Base-by-base conservation (phyloP, 2,113 vertebrate species). In the Fulmarus glacialis region DNA sequence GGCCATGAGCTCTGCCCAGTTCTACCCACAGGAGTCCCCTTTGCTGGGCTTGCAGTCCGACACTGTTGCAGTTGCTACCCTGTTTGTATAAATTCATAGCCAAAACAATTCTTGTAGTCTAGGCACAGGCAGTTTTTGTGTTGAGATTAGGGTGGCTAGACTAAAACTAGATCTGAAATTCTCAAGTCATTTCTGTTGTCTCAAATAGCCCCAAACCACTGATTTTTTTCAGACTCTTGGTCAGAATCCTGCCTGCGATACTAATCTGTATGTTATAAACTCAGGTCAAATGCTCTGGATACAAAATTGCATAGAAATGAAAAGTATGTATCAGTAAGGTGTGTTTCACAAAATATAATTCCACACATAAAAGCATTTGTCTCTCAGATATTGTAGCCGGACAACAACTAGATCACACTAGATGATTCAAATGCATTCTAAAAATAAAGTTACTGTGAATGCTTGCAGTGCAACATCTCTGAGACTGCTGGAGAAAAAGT, bases 21-120 rank as follows among this genome's bases (percentile, higher is more conserved):
- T 63, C 47, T n/a, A 45, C 27, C 15, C 13, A 38, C 23, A 58
- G 0, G 0, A 38, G 24, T 68, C 27, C 10, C 5, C 12, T 64
- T 40, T 26, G 6, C 15, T 23, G 47, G 27, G 12, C n/a, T 70
- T 56, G 8, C 67, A 52, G 29, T 19, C 21, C 13, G 34, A 3
- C 6, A 8, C 14, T 10, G 2, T 6, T 55, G 24, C 15, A 7
- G 29, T 18, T 58, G 15, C 38, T 58, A 15, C 14, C 3, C 9
- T 24, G 3, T 12, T 56, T 16, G 2, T 19, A 27, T 4, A 50
- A 67, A 55, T 9, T 42, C 11, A 38, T 12, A 59, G 21, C 38
- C 42, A 75, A 82, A 85, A 43, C 3, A 52, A 36, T 1, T 4
- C 8, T 27, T 8, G 0, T 9, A 62, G 52, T 19, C 24, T 38